These are phyloP conservation scores for Maconellicoccus hirsutus DNA, from an alignment of 1,140 invertebrate species.

Conservation along the genomic window DNA sequence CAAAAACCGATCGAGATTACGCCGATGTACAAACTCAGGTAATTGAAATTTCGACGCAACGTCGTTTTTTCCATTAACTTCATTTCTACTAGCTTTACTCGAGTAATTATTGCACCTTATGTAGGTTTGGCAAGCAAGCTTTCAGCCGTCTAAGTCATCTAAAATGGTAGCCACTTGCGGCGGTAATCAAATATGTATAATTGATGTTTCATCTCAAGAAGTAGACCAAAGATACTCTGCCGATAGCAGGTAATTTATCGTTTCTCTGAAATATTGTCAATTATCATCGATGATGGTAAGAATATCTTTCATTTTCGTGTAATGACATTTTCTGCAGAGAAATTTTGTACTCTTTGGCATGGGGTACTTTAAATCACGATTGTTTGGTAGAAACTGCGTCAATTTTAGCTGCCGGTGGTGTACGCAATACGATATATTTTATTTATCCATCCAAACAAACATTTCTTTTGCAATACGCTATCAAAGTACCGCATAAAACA, in stretches of 20 bases:
- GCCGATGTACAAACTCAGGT: slow-evolving; percentile 35
- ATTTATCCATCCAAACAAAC: slow-evolving; percentile 29
- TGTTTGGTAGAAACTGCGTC: slow-evolving; percentile 27
- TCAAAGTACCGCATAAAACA: neutral
- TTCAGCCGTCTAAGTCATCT: slow-evolving; percentile 36
- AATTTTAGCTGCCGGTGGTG: slow-evolving; percentile 39
- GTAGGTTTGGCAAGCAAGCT: slow-evolving; percentile 40
- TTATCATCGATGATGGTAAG: too few species aligned
- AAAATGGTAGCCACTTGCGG: slow-evolving; percentile 40
- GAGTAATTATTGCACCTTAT: slow-evolving; percentile 21
- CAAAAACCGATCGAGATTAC: slow-evolving; percentile 33
- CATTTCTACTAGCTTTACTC: slow-evolving; percentile 6
- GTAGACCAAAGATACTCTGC: slow-evolving; percentile 39
- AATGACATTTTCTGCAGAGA: slow-evolving; percentile 30
- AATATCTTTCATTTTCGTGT: slow-evolving; percentile 13
- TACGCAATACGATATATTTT: slow-evolving; percentile 32
- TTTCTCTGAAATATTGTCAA: neutral
- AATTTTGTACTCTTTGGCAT: slow-evolving; percentile 38
- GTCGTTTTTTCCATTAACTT: neutral
- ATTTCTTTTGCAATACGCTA: slow-evolving; percentile 16
- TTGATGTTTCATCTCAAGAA: slow-evolving; percentile 37
- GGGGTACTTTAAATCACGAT: slow-evolving; percentile 35
- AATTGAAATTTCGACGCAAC: too few species aligned
- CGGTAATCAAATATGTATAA: slow-evolving; percentile 41
- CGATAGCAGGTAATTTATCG: neutral